Percentiles rank a stretch among this genome's conserved stretches.
Evolutionary conservation across 2,888 invertebrate genomes (phyloP).

Genomic region (Noctua fimbriata): DNA sequence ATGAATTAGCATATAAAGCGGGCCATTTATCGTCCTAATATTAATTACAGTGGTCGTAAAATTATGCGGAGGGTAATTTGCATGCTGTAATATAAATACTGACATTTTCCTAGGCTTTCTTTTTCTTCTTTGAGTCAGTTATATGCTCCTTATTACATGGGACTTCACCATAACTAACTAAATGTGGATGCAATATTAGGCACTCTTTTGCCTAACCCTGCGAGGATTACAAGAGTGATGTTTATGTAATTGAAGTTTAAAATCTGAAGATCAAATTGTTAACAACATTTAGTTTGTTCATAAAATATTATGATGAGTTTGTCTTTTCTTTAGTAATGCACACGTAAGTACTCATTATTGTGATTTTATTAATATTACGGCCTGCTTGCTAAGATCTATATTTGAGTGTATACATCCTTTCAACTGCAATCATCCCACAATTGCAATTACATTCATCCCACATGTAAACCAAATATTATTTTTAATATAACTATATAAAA

Average conservation of each 20-base stretch:
- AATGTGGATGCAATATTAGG: neutral
- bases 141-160: neutral
- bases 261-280: neutral
- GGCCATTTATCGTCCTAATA: conserved; percentile 28
- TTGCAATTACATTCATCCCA: neutral
- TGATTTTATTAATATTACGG: neutral
- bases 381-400: neutral
- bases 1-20: conserved; percentile 42
- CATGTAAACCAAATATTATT: neutral
- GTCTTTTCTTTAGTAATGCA: neutral
- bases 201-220: too few relatives aligned
- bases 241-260: neutral
- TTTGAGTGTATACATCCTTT: neutral
- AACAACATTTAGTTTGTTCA: neutral
- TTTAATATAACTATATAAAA: too few relatives aligned
- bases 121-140: neutral
- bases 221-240: neutral
- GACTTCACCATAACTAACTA: neutral
- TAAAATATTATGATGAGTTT: neutral
- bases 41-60: conserved; percentile 23
- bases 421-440: too few relatives aligned
- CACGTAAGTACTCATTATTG: neutral
- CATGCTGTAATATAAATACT: conserved; percentile 23
- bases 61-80: conserved; percentile 25
- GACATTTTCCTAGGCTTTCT: conserved; percentile 21